Conservation (phyloP, 2,888 invertebrate genomes). For the Lasioglossum marginatum region DNA sequence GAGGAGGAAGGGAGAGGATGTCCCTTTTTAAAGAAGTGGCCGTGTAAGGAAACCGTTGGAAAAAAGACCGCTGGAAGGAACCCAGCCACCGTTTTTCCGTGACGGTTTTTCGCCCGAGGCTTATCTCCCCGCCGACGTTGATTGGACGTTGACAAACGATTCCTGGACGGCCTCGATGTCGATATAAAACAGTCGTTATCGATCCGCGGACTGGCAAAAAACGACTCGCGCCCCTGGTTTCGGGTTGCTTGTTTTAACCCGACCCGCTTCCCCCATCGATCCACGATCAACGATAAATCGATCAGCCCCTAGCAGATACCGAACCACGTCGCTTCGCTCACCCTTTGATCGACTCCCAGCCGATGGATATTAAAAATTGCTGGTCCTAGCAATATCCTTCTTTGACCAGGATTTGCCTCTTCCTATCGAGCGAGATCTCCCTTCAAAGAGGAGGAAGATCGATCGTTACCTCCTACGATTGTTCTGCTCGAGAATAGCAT, state of each 20-base stretch:
- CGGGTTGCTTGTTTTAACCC: constrained; percentile 4
- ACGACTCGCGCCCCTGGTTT: constrained; percentile 31
- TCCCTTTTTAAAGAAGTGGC: constrained; percentile 54
- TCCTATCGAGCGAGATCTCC: background rate
- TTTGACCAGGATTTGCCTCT: background rate
- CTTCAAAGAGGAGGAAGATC: background rate
- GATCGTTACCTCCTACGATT: background rate
- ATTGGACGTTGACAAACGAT: constrained; percentile 82
- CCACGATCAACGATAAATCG: constrained; percentile 19
- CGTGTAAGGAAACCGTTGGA: constrained; percentile 8
- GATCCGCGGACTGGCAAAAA: constrained; percentile 66
- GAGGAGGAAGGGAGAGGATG: background rate
- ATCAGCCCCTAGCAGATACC: background rate
- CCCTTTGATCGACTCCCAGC: constrained; percentile 4
- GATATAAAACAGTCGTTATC: constrained; percentile 80
- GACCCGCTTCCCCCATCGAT: background rate
- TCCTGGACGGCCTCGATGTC: constrained; percentile 66
- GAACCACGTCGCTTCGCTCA: background rate
- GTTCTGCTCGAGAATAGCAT: background rate
- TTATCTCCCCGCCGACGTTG: constrained; percentile 71
- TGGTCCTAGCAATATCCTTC: constrained; percentile 1
- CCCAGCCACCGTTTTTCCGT: constrained; percentile 35
- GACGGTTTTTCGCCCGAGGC: constrained; percentile 36
- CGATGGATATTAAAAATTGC: constrained; percentile 42
- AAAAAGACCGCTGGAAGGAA: background rate